Evolutionary conservation across 1,140 invertebrate genomes (phyloP).

Genomic region (Drosophila rhopaloa): DNA sequence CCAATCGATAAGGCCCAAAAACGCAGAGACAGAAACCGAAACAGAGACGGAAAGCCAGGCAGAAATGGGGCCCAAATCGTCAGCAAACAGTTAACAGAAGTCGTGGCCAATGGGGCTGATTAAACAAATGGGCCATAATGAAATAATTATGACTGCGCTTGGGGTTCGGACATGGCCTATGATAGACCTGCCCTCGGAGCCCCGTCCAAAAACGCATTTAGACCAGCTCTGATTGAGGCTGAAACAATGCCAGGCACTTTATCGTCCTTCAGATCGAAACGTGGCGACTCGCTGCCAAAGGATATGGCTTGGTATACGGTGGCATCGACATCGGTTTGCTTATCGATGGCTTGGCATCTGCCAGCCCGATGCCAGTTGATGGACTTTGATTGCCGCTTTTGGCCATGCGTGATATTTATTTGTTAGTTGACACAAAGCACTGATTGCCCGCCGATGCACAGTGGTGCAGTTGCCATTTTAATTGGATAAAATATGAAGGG

Average conservation of each 20-base stretch:
- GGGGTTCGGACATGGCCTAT: constrained; percentile 39
- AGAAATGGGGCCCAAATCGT: constrained; percentile 31
- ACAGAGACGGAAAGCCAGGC: constrained; percentile 4
- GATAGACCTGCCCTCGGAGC: constrained; percentile 32
- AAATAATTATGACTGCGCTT: constrained; percentile 82
- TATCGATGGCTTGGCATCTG: constrained; percentile 71
- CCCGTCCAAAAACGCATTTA: constrained; percentile 65
- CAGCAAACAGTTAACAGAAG: constrained; percentile 62
- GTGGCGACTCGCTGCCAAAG: constrained; percentile 47
- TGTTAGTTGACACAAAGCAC: constrained; percentile 80
- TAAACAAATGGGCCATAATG: constrained; percentile 83
- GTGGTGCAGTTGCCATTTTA: not conserved
- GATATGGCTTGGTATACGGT: constrained; percentile 28
- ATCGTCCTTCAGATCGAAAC: constrained; percentile 55
- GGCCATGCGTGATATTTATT: constrained; percentile 83
- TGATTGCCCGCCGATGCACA: constrained; percentile 51
- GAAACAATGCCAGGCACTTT: constrained; percentile 63
- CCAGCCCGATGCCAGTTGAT: constrained; percentile 65
- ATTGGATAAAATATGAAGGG: not conserved
- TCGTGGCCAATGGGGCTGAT: constrained; percentile 69
- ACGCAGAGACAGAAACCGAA: constrained; percentile 53
- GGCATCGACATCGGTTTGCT: constrained; percentile 36
- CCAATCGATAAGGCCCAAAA: constrained; percentile 70
- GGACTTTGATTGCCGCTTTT: constrained; percentile 79
- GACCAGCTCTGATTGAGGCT: constrained; percentile 72